Percentiles rank a stretch among this genome's conserved stretches.
Evolutionary conservation across 2,888 invertebrate species (phyloP).

Genomic region (Cephus runcator): DNA sequence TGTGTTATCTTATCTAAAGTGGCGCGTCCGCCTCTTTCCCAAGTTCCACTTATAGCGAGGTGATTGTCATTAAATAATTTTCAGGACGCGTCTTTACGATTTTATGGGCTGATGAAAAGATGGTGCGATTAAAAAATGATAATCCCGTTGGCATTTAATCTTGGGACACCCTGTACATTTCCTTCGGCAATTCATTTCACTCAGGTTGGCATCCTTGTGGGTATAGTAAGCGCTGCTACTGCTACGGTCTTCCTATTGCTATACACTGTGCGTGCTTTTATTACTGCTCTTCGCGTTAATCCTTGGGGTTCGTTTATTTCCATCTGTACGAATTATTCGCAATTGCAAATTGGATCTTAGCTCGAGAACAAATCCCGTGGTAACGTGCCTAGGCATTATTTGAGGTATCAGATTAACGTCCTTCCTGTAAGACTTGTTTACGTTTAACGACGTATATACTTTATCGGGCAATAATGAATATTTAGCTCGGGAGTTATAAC

Average conservation of each 20-base stretch:
- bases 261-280: neutral
- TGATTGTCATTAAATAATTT: too few relatives aligned
- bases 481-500: neutral
- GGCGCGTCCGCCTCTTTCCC: neutral
- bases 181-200: neutral
- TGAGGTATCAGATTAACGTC: neutral
- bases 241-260: neutral
- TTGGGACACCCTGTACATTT: neutral
- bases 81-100: too few relatives aligned
- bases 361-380: neutral
- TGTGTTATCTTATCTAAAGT: neutral
- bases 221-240: neutral
- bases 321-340: neutral
- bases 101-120: neutral
- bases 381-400: neutral
- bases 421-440: neutral
- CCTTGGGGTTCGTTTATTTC: neutral
- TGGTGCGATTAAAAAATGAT: neutral
- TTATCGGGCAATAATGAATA: neutral
- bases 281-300: neutral
- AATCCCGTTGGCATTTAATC: neutral
- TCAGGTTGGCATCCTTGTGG: neutral
- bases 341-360: neutral
- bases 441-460: neutral
- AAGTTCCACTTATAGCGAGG: neutral